Conservation (phyloP, 2,888 invertebrate species). For the Phragmatobia fuliginosa region DNA sequence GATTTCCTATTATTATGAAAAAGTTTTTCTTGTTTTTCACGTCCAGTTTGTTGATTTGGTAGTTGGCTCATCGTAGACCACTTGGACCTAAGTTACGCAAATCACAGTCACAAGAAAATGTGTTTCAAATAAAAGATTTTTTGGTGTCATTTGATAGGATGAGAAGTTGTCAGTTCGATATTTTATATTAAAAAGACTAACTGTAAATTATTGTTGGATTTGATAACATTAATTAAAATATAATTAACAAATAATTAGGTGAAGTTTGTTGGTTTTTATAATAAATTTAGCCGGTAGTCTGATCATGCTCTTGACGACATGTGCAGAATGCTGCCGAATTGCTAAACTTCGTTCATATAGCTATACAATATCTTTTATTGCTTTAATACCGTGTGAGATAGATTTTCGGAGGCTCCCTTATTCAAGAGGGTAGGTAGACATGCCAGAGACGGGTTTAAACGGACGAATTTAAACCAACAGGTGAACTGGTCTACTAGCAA, state of each 20-base stretch:
- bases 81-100: background rate
- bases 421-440: no score
- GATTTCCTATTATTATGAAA: background rate
- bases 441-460: no score
- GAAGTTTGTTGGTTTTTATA: constrained; percentile 43
- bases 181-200: constrained; percentile 11
- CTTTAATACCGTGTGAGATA: background rate
- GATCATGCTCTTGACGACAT: background rate
- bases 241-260: constrained; percentile 40
- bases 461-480: no score
- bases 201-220: constrained; percentile 62
- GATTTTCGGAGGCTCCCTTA: no score
- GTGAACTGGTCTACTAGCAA: no score
- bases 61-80: background rate
- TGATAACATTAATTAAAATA: constrained; percentile 53
- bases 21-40: background rate
- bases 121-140: background rate
- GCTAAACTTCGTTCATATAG: background rate
- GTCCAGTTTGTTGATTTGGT: background rate
- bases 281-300: constrained; percentile 8
- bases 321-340: background rate
- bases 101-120: background rate
- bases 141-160: background rate
- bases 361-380: background rate
- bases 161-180: background rate